A percentile compares a stretch with the other conserved stretches of the same genome.
phyloP scores from a whole-genome alignment of 1,140 invertebrate genomes.

The Asobara japonica region DNA sequence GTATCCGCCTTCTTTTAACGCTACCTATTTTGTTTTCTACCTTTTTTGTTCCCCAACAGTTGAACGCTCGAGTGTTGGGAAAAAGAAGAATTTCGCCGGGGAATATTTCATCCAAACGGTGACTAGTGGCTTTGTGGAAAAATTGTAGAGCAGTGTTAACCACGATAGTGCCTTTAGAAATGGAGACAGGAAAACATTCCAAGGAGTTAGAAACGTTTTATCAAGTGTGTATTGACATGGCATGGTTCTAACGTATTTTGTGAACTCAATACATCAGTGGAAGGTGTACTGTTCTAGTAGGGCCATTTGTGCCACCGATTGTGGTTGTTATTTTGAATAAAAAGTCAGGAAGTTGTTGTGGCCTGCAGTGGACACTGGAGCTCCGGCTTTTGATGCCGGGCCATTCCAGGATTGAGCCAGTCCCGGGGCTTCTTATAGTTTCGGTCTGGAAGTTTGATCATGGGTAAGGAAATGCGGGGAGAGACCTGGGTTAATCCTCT shows the following conservation, averaged over 20 bases:
- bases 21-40: constrained; percentile 32
- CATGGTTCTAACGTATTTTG: not conserved
- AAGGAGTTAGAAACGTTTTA: not conserved
- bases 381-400: not conserved
- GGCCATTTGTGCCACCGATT: not conserved
- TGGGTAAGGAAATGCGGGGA: not conserved
- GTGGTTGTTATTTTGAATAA: not conserved
- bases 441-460: not conserved
- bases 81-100: not conserved
- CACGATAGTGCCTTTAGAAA: not conserved
- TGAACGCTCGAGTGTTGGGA: not conserved
- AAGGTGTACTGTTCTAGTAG: not conserved
- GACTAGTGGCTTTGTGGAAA: not conserved
- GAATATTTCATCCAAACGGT: not conserved
- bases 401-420: not conserved
- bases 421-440: no score
- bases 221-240: not conserved
- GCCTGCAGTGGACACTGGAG: not conserved
- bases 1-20: constrained; percentile 18
- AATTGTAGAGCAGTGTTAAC: not conserved
- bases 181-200: not conserved
- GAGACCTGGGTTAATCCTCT: not conserved
- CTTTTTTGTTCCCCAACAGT: not conserved
- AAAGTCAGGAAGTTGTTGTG: not conserved
- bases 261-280: not conserved